Conservation (phyloP, 2,113 vertebrate genomes). For the Delphinus delphis region DNA sequence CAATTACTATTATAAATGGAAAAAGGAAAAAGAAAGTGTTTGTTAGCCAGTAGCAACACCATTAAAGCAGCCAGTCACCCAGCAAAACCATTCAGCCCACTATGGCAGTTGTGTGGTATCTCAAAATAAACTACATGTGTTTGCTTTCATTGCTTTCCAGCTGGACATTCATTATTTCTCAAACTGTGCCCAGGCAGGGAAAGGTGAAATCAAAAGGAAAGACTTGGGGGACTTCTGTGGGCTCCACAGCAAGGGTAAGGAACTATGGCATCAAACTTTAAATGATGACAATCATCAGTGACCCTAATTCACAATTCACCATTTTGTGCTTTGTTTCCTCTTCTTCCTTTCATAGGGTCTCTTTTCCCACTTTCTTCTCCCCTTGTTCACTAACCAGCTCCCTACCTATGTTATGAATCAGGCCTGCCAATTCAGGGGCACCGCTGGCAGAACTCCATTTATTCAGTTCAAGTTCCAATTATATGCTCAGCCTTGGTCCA, state of each 20-base stretch:
- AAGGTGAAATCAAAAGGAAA: neutral
- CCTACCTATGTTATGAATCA: neutral
- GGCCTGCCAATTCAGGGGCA: neutral
- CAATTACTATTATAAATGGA: neutral
- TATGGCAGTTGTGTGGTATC: neutral
- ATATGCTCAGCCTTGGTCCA: neutral
- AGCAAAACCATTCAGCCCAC: neutral
- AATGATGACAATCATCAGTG: neutral
- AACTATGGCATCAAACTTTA: neutral
- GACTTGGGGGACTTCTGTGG: neutral
- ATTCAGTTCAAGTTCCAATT: neutral
- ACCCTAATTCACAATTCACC: neutral
- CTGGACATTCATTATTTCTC: neutral
- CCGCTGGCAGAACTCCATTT: neutral
- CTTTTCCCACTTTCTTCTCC: neutral
- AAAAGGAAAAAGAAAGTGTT: neutral
- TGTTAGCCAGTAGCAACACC: neutral
- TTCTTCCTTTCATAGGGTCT: neutral
- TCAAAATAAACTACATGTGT: neutral
- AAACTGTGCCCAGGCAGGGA: neutral
- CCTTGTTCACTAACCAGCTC: neutral
- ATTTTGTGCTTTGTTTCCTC: neutral
- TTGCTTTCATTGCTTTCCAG: neutral
- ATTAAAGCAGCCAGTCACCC: neutral
- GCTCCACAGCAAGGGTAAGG: neutral